Base-by-base conservation (phyloP, 1,140 invertebrate genomes). In the Charaxes varanes region DNA sequence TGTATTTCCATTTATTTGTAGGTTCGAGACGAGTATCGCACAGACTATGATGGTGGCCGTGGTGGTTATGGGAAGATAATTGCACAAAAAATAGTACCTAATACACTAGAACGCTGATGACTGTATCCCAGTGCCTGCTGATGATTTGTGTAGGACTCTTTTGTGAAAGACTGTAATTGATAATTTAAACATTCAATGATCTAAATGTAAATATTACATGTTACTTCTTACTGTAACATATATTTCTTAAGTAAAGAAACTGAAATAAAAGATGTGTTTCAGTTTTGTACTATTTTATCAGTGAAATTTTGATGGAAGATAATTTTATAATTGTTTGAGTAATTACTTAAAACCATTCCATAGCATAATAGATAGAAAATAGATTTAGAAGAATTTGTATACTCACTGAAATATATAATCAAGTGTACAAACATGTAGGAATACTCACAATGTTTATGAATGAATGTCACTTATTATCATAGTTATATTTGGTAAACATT, bases 21-120 rank as follows among this genome's bases (percentile, higher is more conserved):
- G 94, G 97, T 99, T 3, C 88, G 98, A 60, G 98, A 99, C 73
- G 98, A 99, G 87, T 99, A 99, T 69, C 87, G 98, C 76, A 97
- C 95, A 45, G 97, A 99, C 64, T 99, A 93, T 86, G 98, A 99
- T 81, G 89, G 92, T 37, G 98, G 97, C 1, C 85, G 98, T 77
- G 97, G 98, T 24, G 98, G 98, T 4, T 99, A 97, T 84, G 97
- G 97, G 13, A 98, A 98, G 86, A 92, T 97, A 40, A 90, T 97
- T 42, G 92, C 93, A 51, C 93, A 94, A 60, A 95, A 95, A 85
- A 88, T 94, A 33, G 82, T 73, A 1, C 86, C 87, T 12, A 88
- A 87, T 48, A 87, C 86, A 13, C 55, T 81, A 52, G 80, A 85
- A 51, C 80, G 79, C 34, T 82, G 76, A 82, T 47, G n/a, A n/a